Evolutionary conservation across 2,113 vertebrate species (phyloP), one percentile per base, ranked within the genome.

Genomic region (Camelus dromedarius): DNA sequence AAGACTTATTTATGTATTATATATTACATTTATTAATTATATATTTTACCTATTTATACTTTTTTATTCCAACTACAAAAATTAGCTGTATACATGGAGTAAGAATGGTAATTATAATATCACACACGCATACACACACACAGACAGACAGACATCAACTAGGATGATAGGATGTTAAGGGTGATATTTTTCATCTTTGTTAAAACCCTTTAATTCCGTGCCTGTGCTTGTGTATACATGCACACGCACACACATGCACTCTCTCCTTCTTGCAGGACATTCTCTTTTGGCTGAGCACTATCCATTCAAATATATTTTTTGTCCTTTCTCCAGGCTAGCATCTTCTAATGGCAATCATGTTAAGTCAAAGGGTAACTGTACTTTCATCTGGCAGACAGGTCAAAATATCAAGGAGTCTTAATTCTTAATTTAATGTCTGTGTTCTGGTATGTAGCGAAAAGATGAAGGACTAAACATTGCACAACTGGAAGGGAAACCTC

Each of bases 161-260:
- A 56, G n/a, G 46, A 50, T 92, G 42, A 70, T 22, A 64, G n/a
- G 10, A 19, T 81, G 66, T 62, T 58, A 48, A 38, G 32, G 10
- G 19, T 46, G 38, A 35, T 11, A 52, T n/a, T 58, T 67, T 86
- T 81, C 64, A 66, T 67, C 15, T 88, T 60, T 50, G 20, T 32
- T 46, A 64, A 89, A 64, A 92, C 66, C 8, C 28, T 60, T 80
- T 80, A 95, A 92, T 80, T 50, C 62, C 62, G 14, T 87, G 80
- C 38, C 2, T 62, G 19, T 64, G 58, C 58, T 35, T 50, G 26
- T 52, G 19, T 67, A 50, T 19, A 54, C 18, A 48, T 5, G 24
- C 77, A 52, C 20, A 79, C 8, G 50, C 26, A 60, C 2, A 5
- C 30, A 18, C 19, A 50, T 14, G 38, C 38, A 42, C 38, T 42